phyloP scores from a whole-genome alignment of 2,113 vertebrate species.

The Lepus americanus region DNA sequence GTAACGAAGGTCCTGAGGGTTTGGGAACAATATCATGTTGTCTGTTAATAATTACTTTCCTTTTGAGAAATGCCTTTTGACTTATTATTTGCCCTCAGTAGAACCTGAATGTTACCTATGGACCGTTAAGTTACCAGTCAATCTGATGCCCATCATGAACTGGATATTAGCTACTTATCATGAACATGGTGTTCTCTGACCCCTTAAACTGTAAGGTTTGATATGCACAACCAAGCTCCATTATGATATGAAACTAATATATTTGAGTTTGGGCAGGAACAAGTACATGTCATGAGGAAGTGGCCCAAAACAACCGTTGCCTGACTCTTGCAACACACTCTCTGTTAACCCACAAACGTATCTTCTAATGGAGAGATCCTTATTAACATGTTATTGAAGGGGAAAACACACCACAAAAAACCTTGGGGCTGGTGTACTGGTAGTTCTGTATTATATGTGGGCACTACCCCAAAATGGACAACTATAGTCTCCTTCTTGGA shows the following conservation, averaged over 20 bases:
- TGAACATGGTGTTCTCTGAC: not conserved
- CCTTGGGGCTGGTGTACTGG: not conserved
- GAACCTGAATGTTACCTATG: not conserved
- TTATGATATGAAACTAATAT: not conserved
- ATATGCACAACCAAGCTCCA: not conserved
- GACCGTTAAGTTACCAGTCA: not conserved
- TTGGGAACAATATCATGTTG: not conserved
- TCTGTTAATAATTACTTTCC: not conserved
- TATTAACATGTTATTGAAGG: not conserved
- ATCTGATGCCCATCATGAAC: not conserved
- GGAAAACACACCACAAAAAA: not conserved
- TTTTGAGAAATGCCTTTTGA: not conserved
- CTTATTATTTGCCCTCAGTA: not conserved
- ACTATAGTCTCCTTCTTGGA: not conserved
- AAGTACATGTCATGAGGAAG: not conserved
- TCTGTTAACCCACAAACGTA: not conserved
- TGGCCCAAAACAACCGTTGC: not conserved
- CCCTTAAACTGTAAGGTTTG: not conserved
- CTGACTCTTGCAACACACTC: not conserved
- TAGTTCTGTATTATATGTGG: not conserved
- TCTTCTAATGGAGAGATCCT: not conserved
- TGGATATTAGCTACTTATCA: not conserved
- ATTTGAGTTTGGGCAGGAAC: not conserved
- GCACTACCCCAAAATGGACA: not conserved
- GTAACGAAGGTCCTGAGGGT: not conserved